Conservation (phyloP, 1,140 invertebrate species). For the Rhynchophorus ferrugineus region DNA sequence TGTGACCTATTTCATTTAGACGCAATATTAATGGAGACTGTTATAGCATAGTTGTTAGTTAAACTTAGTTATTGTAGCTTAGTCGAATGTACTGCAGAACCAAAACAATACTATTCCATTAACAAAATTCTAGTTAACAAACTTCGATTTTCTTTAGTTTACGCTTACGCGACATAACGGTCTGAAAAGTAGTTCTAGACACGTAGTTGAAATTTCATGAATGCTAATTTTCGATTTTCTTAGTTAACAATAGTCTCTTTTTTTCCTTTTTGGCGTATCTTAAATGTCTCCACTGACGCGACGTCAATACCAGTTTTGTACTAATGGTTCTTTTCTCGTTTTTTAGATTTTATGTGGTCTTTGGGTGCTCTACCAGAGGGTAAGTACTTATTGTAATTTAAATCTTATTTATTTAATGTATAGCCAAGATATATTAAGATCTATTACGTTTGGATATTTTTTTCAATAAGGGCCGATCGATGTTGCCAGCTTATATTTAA, state of each 20-base stretch:
- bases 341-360: conserved; percentile 97
- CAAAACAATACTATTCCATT: conserved; percentile 1
- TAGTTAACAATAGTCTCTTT: conserved; percentile 27
- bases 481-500: no score
- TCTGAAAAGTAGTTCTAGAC: conserved; percentile 30
- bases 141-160: conserved; percentile 16
- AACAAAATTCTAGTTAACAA: conserved; percentile 13
- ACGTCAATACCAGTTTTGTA: conserved; percentile 14
- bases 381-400: conserved; percentile 61
- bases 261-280: conserved; percentile 18
- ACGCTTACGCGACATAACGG: conserved; percentile 13
- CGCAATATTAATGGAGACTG: not conserved
- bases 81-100: conserved; percentile 34
- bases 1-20: not conserved
- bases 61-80: conserved; percentile 22
- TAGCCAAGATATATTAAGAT: no score
- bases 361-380: conserved; percentile 93
- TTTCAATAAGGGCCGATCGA: no score
- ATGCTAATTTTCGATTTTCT: conserved; percentile 35
- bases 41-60: conserved; percentile 8
- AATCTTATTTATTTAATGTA: no score
- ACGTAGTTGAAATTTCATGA: conserved; percentile 41
- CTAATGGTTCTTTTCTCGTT: conserved; percentile 53
- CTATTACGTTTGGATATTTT: no score
- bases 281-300: conserved; percentile 20